Base-by-base conservation (phyloP, 2,113 vertebrate species). In the Microcebus lehilahytsara region DNA sequence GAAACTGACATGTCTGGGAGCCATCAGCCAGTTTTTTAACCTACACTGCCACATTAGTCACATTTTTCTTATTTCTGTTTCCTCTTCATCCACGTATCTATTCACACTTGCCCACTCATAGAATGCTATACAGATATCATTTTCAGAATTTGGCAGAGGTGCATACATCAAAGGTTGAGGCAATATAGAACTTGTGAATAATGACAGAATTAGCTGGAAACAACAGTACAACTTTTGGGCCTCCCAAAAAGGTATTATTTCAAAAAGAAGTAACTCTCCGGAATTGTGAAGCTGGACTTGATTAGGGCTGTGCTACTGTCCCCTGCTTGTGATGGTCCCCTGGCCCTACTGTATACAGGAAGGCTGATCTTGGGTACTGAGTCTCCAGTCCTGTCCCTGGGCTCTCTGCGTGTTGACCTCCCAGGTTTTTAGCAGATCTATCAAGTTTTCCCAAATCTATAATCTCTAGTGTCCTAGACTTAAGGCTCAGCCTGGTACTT, bases 81-180 rank as follows among this genome's bases (percentile, higher is more conserved):
- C 37, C 30, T 96, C 49, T 74, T 91, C 23, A 72, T 84, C 17
- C 69, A 22, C 14, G 1, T 77, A 34, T 56, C 66, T 37, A 80
- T 93, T 85, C 51, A 46, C 6, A 71, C 85, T 34, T 85, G 49
- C 79, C 77, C 9, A 60, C 91, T 79, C 67, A 23, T 27, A 67
- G 19, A 84, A 37, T 51, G 32, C 83, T 86, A 60, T 34, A 3
- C 42, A 84, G 40, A 92, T 23, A 71, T 83, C 10, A 49, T 64
- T 69, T 91, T 91, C 79, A 93, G 40, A 93, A 91, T 91, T 97
- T 94, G 74, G 69, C 79, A 96, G 49, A 92, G 37, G 58, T 80
- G 9, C 71, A 66, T n/a, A 12, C 46, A 72, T 88, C 67, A 83
- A 13, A 84, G 83, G 42, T 91, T 62, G 64, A 96, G 66, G 27